A percentile compares a stretch with the other conserved stretches of the same genome.
phyloP scores from a whole-genome alignment of 2,888 invertebrate species.

The Doris montereyensis region DNA sequence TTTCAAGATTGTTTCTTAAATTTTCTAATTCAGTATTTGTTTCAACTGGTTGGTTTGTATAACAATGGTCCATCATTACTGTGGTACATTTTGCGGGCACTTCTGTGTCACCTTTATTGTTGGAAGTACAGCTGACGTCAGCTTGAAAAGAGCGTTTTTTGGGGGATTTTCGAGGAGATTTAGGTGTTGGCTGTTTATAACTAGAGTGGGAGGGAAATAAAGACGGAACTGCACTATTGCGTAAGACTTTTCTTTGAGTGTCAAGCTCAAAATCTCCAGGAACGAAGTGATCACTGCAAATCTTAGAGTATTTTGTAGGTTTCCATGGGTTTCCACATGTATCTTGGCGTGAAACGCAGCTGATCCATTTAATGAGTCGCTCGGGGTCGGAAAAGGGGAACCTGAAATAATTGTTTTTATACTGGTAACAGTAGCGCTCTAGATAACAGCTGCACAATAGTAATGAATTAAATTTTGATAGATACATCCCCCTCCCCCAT shows the following conservation, averaged over 20 bases:
- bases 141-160: too few relatives aligned
- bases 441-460: too few relatives aligned
- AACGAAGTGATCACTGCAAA: constrained; percentile 11
- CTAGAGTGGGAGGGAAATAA: neutral
- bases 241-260: neutral
- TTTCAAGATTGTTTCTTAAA: neutral
- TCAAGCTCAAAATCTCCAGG: neutral
- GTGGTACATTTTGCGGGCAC: neutral
- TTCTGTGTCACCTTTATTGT: too few relatives aligned
- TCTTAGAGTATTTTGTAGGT: neutral
- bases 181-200: neutral
- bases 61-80: neutral
- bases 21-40: neutral
- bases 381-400: neutral
- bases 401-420: too few relatives aligned
- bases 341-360: neutral
- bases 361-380: neutral
- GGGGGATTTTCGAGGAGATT: too few relatives aligned
- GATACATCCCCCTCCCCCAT: too few relatives aligned
- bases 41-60: neutral
- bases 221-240: neutral
- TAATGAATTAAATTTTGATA: too few relatives aligned
- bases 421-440: too few relatives aligned
- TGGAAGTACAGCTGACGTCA: too few relatives aligned
- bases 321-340: constrained; percentile 1